A percentile compares a stretch with the other conserved stretches of the same genome.
phyloP scores from a whole-genome alignment of 2,888 invertebrate species.

The Crioceris asparagi region DNA sequence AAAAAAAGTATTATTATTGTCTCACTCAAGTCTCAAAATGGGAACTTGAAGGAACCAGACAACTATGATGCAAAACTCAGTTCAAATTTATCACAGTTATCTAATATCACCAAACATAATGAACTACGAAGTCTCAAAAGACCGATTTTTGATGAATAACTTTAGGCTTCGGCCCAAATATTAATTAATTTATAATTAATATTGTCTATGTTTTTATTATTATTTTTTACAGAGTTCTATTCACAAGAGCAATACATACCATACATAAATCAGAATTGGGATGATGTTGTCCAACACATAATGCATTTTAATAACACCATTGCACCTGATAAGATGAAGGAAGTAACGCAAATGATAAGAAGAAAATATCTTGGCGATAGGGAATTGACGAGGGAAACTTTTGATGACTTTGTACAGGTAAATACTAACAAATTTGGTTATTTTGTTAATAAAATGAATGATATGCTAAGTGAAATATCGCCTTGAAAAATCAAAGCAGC shows the following conservation, averaged over 20 bases:
- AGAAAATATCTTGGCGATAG: slow-evolving; percentile 30
- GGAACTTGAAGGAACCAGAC: no score
- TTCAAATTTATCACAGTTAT: no score
- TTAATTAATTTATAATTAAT: slow-evolving; percentile 7
- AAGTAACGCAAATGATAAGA: slow-evolving; percentile 29
- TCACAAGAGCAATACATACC: slow-evolving; percentile 22
- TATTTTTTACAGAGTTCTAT: slow-evolving; percentile 27
- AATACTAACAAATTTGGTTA: slow-evolving; percentile 5
- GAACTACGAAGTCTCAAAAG: no score
- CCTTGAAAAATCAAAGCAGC: no score
- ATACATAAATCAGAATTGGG: slow-evolving; percentile 31
- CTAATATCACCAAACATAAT: no score
- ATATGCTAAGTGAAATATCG: no score
- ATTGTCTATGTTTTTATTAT: not conserved
- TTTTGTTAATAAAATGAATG: no score
- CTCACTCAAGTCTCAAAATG: no score
- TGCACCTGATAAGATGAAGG: slow-evolving; percentile 16
- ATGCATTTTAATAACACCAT: slow-evolving; percentile 36
- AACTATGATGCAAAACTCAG: no score
- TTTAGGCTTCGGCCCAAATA: no score
- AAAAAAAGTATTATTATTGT: no score
- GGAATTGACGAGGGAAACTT: slow-evolving; percentile 26
- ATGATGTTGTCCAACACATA: slow-evolving; percentile 32
- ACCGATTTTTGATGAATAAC: no score
- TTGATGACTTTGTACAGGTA: slow-evolving; percentile 18